Evolutionary conservation across 2,797 vertebrate genomes (phyloP), one percentile per base, ranked within the genome.

Genomic region (Mormyrops attenuatus): DNA sequence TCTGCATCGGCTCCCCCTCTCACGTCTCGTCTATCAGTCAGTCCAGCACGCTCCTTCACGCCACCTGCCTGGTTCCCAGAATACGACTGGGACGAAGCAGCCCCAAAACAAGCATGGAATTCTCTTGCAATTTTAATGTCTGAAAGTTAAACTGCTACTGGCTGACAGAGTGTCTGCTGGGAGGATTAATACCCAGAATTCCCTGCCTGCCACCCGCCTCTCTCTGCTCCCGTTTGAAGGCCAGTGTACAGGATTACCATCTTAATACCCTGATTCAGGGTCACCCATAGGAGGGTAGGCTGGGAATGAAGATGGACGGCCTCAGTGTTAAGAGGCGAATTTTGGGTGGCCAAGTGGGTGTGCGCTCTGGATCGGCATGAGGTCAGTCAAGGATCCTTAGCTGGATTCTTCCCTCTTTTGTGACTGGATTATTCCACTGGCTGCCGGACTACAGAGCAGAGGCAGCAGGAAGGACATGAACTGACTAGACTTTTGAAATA

Each of bases 141-240:
- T 88, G 86, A 80, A 91, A 63, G 91, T 90, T 91, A 85, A 90
- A 91, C 90, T 91, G 91, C 92, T 90, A 91, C 90, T 92, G 92
- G 91, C 92, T 92, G 92, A 92, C 90, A 22, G 30, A 90, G 91
- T 49, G 90, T 94, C 93, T 93, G 91, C 92, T 90, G 84, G 55
- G 87, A 90, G 92, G 94, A 92, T 95, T 94, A 94, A 90, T 91
- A 90, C 90, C 92, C 92, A 91, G 92, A 90, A 92, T 91, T 77
- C 85, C 63, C 88, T 50, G 17, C 73, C 86, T 73, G 53, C 88
- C 44, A 6, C 82, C 55, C 57, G 22, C 50, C 9, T 30, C n/a
- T 30, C n/a, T 26, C 53, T 3, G 77, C 77, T 63, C 88, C 84
- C 5, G 84, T 89, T 26, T 85, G 90, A 88, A 88, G 88, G 44